phyloP scores from a whole-genome alignment of 1,140 invertebrate genomes.

The Venturia canescens region DNA sequence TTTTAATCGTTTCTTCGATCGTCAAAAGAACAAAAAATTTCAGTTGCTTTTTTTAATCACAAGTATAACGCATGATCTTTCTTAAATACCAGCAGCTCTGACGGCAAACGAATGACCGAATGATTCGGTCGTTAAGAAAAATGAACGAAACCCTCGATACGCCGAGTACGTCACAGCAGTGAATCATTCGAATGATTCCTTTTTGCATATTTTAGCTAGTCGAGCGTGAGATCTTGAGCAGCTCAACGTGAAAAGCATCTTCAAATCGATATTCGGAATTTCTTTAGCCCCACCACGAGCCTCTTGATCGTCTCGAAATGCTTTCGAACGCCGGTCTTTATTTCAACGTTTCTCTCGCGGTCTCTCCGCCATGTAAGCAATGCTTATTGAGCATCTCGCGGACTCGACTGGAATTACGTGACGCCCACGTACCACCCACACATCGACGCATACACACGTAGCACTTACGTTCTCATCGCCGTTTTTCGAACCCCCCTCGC shows the following conservation, averaged over 20 bases:
- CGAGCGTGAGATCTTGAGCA: not conserved
- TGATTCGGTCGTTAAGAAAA: too few relatives aligned
- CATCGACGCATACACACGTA: not conserved
- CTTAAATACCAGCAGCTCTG: too few relatives aligned
- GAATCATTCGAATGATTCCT: not conserved
- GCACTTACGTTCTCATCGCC: conserved; percentile 27
- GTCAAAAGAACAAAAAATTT: too few relatives aligned
- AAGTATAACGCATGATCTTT: too few relatives aligned
- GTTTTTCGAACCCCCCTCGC: not conserved
- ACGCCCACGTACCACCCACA: conserved; percentile 19
- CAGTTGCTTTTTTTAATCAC: too few relatives aligned
- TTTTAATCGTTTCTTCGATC: too few relatives aligned
- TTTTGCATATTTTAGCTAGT: not conserved
- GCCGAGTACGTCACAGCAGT: too few relatives aligned
- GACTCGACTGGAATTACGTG: conserved; percentile 16
- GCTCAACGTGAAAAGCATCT: not conserved
- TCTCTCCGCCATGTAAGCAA: not conserved
- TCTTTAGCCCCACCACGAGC: conserved; percentile 31
- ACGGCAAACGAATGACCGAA: too few relatives aligned
- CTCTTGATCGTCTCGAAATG: not conserved
- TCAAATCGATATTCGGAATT: conserved; percentile 6
- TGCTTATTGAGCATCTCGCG: not conserved
- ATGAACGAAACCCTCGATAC: too few relatives aligned
- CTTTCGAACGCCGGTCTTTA: not conserved
- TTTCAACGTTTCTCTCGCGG: not conserved